These are phyloP conservation scores for Trachurus trachurus DNA, from an alignment of 2,797 vertebrate species.

Conservation along the genomic window DNA sequence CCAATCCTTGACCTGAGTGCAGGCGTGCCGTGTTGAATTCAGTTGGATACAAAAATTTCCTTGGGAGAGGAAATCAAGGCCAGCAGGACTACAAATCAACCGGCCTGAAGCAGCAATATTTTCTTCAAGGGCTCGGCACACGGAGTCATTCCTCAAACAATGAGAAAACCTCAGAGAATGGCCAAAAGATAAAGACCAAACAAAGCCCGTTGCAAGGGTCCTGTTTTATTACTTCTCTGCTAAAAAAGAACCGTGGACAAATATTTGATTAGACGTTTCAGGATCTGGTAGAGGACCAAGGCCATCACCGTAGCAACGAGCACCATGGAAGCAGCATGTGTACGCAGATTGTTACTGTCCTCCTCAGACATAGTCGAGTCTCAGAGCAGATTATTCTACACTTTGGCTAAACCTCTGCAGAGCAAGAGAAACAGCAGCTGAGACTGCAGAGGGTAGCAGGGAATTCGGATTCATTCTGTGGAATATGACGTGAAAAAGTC, in stretches of 20 bases:
- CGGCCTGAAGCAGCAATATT: conserved; percentile 49
- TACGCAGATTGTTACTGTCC: background rate
- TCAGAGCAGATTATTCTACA: conserved; percentile 2
- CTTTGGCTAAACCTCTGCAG: background rate
- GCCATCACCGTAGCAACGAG: conserved; percentile 62
- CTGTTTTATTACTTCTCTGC: conserved; percentile 62
- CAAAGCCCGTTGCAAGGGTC: conserved; percentile 44
- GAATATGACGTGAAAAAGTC: too few species aligned
- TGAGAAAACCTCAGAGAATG: conserved; percentile 50
- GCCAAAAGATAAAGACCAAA: conserved; percentile 53
- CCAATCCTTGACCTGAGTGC: conserved; percentile 38
- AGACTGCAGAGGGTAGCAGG: background rate
- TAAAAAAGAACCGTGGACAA: conserved; percentile 47
- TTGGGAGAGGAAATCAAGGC: conserved; percentile 62
- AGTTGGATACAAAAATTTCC: conserved; percentile 26
- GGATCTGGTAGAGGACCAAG: conserved; percentile 44
- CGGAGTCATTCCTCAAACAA: conserved; percentile 55
- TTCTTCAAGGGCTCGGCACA: conserved; percentile 39
- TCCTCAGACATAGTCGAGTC: conserved; percentile 8
- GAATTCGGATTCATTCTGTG: background rate
- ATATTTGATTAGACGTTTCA: conserved; percentile 66
- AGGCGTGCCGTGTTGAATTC: conserved; percentile 49
- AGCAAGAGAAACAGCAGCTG: background rate
- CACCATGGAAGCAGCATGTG: conserved; percentile 36
- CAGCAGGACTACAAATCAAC: conserved; percentile 59